These are phyloP conservation scores for Scopus umbretta DNA, from an alignment of 2,113 vertebrate species.

Conservation along the genomic window DNA sequence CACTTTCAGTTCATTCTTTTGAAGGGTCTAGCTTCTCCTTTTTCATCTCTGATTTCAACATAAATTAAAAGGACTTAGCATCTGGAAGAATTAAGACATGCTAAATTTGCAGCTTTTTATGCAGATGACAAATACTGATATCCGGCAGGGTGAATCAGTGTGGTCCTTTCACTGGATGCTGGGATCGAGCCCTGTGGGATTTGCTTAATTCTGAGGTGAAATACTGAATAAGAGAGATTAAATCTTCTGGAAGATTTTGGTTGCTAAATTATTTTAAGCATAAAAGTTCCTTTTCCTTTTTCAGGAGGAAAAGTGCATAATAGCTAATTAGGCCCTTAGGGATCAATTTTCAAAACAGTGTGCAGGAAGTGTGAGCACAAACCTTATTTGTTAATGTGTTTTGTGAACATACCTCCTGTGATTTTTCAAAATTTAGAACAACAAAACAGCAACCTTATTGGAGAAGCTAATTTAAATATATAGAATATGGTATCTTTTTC, in stretches of 20 bases:
- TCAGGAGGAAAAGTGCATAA: constrained; percentile 28
- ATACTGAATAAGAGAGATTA: constrained; percentile 10
- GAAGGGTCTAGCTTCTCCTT: background rate
- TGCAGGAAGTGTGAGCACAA: constrained; percentile 45
- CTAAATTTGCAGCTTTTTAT: background rate
- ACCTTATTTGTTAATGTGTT: constrained; percentile 54
- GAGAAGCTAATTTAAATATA: background rate
- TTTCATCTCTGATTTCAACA: background rate
- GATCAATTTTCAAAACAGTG: constrained; percentile 64
- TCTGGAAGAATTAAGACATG: background rate
- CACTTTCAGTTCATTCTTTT: background rate
- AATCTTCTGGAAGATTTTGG: constrained; percentile 38
- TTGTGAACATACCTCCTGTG: constrained; percentile 17
- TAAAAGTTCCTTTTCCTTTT: constrained; percentile 15
- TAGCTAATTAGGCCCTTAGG: constrained; percentile 63
- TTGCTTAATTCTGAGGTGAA: constrained; percentile 1
- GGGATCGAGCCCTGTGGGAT: background rate
- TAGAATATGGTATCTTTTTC: background rate
- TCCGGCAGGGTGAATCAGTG: background rate
- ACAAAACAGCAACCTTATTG: background rate
- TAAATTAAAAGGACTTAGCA: background rate
- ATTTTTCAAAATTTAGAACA: constrained; percentile 7
- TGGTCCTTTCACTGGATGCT: background rate
- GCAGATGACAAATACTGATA: background rate
- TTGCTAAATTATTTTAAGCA: constrained; percentile 46